Percentiles rank a stretch among this genome's conserved stretches.
These are phyloP conservation scores for Phalanger gymnotis DNA, from an alignment of 2,797 vertebrate genomes.

Conservation along the genomic window DNA sequence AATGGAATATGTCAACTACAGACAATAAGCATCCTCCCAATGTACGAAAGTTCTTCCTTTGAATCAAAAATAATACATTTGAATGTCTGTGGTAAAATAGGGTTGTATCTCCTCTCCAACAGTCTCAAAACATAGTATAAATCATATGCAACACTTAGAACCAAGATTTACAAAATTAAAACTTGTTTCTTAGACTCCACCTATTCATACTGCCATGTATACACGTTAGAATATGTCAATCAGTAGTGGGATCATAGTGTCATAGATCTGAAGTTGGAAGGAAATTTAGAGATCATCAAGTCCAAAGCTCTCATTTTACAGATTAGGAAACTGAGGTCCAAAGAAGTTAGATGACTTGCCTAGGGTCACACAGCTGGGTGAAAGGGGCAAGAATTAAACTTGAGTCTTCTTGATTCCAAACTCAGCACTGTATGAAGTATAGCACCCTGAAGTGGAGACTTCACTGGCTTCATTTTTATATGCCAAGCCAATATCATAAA, in stretches of 20 bases:
- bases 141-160: too few species aligned
- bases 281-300: neutral
- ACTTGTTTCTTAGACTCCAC: neutral
- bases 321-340: too few species aligned
- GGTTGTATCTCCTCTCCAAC: neutral
- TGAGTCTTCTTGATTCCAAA: too few species aligned
- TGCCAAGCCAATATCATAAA: conserved; percentile 1
- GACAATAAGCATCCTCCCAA: too few species aligned
- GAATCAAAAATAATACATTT: neutral
- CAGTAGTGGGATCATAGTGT: neutral
- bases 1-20: neutral
- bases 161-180: neutral
- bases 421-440: too few species aligned
- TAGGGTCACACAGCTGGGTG: too few species aligned
- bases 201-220: neutral
- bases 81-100: conserved; percentile 26
- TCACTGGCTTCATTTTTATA: conserved; percentile 1
- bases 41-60: neutral
- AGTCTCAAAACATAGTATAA: neutral
- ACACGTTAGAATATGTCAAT: neutral
- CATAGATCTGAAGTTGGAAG: neutral
- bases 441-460: too few species aligned
- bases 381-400: too few species aligned
- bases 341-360: too few species aligned
- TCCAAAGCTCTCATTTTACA: too few species aligned